Conservation (phyloP, 2,888 invertebrate species). For the Priocnemis perturbator region DNA sequence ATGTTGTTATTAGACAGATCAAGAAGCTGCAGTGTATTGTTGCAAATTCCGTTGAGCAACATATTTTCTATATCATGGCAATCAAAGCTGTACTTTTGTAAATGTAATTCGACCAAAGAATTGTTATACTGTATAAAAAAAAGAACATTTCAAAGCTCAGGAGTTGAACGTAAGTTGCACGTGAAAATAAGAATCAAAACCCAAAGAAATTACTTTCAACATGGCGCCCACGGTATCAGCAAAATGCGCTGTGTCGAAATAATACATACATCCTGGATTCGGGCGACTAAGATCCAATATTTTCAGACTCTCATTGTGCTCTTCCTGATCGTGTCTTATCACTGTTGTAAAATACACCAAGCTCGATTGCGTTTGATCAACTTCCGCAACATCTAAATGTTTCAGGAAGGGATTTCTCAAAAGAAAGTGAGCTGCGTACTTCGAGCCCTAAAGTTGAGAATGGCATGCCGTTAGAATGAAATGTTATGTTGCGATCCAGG, state of each 20-base stretch:
- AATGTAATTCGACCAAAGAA: constrained; percentile 77
- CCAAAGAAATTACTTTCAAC: constrained; percentile 62
- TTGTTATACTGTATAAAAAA: constrained; percentile 66
- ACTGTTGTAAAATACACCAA: constrained; percentile 77
- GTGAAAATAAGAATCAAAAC: not conserved
- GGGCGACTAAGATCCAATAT: constrained; percentile 74
- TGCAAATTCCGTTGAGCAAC: constrained; percentile 76
- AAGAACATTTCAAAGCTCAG: not conserved
- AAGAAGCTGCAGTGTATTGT: constrained; percentile 77
- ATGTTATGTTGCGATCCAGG: not conserved
- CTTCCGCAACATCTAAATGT: constrained; percentile 79
- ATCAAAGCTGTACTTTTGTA: constrained; percentile 79
- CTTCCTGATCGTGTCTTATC: constrained; percentile 73
- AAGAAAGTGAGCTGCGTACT: constrained; percentile 77
- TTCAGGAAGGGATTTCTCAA: constrained; percentile 75
- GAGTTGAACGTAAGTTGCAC: not conserved
- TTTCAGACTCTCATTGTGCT: constrained; percentile 64
- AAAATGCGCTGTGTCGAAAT: constrained; percentile 64
- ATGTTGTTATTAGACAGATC: constrained; percentile 80
- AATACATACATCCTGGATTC: constrained; percentile 62
- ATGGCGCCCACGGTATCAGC: constrained; percentile 68
- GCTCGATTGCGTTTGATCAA: constrained; percentile 78
- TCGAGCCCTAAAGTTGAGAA: constrained; percentile 73
- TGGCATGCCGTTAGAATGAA: too few species aligned
- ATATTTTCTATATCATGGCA: constrained; percentile 80